These are phyloP conservation scores for Centropus unirufus DNA, from an alignment of 2,113 vertebrate species.

Conservation along the genomic window DNA sequence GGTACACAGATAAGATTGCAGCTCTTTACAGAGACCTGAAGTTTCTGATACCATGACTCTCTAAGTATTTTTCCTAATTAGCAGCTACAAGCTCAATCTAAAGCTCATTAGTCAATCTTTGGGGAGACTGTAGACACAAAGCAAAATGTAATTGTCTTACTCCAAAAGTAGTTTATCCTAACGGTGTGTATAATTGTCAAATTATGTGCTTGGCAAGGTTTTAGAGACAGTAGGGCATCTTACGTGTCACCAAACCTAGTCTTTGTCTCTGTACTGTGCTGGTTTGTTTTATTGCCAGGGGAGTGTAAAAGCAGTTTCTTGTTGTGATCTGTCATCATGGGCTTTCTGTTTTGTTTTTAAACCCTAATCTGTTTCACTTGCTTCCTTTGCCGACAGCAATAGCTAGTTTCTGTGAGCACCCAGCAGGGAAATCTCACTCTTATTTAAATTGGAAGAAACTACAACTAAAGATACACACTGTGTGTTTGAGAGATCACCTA, in stretches of 20 bases:
- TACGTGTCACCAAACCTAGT: not conserved
- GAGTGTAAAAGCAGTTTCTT: not conserved
- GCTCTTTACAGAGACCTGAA: not conserved
- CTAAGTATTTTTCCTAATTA: not conserved
- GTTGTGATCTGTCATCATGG: not conserved
- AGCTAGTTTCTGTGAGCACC: conserved; percentile 20
- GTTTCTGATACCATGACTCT: not conserved
- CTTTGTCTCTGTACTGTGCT: not conserved
- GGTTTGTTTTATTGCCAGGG: not conserved
- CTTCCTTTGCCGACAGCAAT: conserved; percentile 30
- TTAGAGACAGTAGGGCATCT: not conserved
- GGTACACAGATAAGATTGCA: not conserved
- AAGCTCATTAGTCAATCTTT: not conserved
- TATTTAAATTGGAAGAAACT: conserved; percentile 36
- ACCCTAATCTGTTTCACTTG: not conserved
- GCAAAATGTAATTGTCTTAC: not conserved
- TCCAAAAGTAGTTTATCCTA: not conserved
- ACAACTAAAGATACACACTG: not conserved
- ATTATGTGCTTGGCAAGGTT: not conserved
- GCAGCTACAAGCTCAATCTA: not conserved
- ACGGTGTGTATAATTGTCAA: not conserved
- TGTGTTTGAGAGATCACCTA: not conserved
- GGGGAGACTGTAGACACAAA: not conserved
- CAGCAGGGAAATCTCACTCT: conserved; percentile 35
- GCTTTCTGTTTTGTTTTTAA: not conserved